Base-by-base conservation (phyloP, 2,888 invertebrate species). In the Shargacucullia verbasci region DNA sequence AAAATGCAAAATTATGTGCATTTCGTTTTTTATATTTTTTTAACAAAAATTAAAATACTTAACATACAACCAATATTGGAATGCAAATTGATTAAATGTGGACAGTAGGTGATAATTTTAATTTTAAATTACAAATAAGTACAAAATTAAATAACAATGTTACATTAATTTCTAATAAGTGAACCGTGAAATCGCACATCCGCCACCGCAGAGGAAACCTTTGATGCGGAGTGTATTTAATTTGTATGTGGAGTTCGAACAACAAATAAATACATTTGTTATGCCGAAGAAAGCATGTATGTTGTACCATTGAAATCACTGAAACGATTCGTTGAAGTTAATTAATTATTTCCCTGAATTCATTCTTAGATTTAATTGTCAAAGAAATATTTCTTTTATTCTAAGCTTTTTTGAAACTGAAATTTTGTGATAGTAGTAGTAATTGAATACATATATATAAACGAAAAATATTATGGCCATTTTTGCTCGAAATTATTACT, bases 171-270 rank as follows among this genome's bases (percentile, higher is more conserved):
- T 65, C 49, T 64, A 60, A 25, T 44, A 61, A 64, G 44, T 74
- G 62, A 76, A 69, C 62, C 59, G 65, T 69, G 59, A 69, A 74
- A 65, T 69, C 40, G 53, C 27, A 13, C 41, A 43, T 63, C 52
- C 52, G 47, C 31, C 50, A 63, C 55, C 57, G 35, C 44, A 59
- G 49, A 56, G 37, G 45, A 35, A 59, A 44, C 46, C 70, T 74
- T 64, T 74, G 61, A 76, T 67, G 63, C 48, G 43, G 35, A 53
- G 43, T 59, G 44, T 58, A 56, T 65, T 67, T 70, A 56, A 72
- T 68, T 72, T 60, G 29, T 54, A 64, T 58, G 31, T 49, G 46
- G 48, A 56, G 52, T 56, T 49, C 37, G 43, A 9, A 52, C 31
- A 55, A 40, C 47, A 67, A 53, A 62, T 59, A 60, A 58, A 58